These are phyloP conservation scores for Emydoidea blandingii DNA, from an alignment of 2,797 vertebrate genomes.

Conservation along the genomic window DNA sequence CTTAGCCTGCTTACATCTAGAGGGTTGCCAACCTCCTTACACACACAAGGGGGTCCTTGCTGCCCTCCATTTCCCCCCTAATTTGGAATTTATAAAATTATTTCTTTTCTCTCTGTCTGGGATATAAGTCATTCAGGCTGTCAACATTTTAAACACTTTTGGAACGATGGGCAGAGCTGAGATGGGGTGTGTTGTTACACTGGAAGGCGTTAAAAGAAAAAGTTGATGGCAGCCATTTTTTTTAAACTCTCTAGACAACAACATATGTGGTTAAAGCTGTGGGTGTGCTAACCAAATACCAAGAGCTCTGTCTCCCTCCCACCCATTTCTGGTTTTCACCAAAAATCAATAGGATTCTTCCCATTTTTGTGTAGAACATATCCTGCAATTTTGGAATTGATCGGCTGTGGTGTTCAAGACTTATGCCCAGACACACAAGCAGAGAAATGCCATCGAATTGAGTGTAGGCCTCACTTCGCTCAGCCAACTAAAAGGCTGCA, in stretches of 20 bases:
- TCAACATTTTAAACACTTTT: neutral
- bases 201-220: neutral
- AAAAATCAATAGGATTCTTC: neutral
- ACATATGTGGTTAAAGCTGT: no score
- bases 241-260: no score
- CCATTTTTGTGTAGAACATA: neutral
- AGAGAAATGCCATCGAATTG: neutral
- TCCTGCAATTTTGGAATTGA: neutral
- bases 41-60: neutral
- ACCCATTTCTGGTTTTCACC: neutral
- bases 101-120: neutral
- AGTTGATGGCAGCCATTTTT: neutral
- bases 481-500: neutral
- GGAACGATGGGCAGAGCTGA: neutral
- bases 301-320: no score
- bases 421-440: neutral
- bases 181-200: accelerated
- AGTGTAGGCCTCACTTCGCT: neutral
- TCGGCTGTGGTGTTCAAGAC: neutral
- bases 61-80: neutral
- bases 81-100: neutral
- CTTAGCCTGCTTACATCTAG: neutral
- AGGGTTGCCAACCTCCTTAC: neutral
- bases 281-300: no score
- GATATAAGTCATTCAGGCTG: neutral